Base-by-base conservation (phyloP, 2,888 invertebrate genomes). In the Eudasyphora cyanicolor region DNA sequence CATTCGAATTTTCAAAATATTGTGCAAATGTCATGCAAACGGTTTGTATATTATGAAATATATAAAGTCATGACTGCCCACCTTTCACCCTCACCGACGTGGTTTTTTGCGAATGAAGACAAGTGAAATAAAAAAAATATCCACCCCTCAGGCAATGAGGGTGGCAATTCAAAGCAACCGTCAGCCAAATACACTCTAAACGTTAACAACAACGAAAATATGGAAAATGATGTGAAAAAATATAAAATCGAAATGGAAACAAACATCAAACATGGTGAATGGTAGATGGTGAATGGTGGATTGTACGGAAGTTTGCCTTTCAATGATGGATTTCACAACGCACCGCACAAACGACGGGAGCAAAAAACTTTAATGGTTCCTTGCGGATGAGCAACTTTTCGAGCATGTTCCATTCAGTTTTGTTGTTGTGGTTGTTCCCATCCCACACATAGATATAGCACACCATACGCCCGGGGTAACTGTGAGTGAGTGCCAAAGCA, bases 361-460 rank as follows among this genome's bases (percentile, higher is more conserved):
- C 86, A 85, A 86, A 89, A 90, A 90, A 90, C 89, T 90, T 91
- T 91, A 90, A 90, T 91, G 90, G 90, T 89, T 89, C 89, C 89
- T 88, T 87, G 87, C 88, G 89, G 90, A 88, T 91, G 90, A 90
- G 89, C 89, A 88, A 87, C 85, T 88, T 88, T 88, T 87, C 86
- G 86, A 88, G 87, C 86, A 88, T 86, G 82, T 83, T 83, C 8
- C n/a, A n/a, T n/a, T n/a, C n/a, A n/a, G n/a, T n/a, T n/a, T n/a
- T n/a, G n/a, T 69, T 49, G 3, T 38, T 12, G 12, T 74, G n/a
- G n/a, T n/a, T 32, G 42, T 1, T 49, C 42, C 69, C 17, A 24
- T 67, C 10, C 60, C 64, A 32, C 70, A 62, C 70, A 70, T 62
- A 79, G n/a, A n/a, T n/a, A n/a, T n/a, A n/a, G n/a, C n/a, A n/a